Base-by-base conservation (phyloP, 2,888 invertebrate species). In the Pegoplata infirma region DNA sequence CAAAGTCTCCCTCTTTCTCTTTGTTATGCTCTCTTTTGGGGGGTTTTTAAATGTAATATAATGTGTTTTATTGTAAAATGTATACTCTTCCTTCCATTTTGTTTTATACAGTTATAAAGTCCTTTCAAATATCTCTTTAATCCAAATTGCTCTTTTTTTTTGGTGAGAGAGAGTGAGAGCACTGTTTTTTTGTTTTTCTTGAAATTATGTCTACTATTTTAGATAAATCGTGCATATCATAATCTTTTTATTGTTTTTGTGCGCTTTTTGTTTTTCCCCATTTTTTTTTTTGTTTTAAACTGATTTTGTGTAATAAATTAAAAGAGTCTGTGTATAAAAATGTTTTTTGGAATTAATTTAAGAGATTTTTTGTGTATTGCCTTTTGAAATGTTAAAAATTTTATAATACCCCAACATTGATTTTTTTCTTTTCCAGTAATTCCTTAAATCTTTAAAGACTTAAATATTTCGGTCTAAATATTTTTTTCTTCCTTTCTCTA, bases 141-240 rank as follows among this genome's bases (percentile, higher is more conserved):
- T 36, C 12, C 12, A 36, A 12, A 12, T 14, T 44, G 14, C 55
- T 46, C 32, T 55, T 17, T 58, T 58, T 3, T 6, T 0, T 47
- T n/a, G 25, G 44, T 23, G 8, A 3, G 12, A n/a, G n/a, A n/a
- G n/a, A n/a, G n/a, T n/a, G n/a, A n/a, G n/a, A n/a, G n/a, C n/a
- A n/a, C n/a, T n/a, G n/a, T n/a, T n/a, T n/a, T n/a, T n/a, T n/a
- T n/a, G n/a, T 32, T 32, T 8, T n/a, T 40, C n/a, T 40, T 16
- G 17, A n/a, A n/a, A n/a, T n/a, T n/a, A 23, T 28, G 49, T 28
- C 44, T 23, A 40, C 25, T 32, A 40, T 64, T 64, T 51, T 51
- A 59, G 53, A 21, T 63, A 75, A 79, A 79, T 79, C 58, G 56
- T 71, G 75, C 67, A 72, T 71, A 46, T 61, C 71, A 79, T 63